Percentiles rank a stretch among this genome's conserved stretches.
Conservation (phyloP, 2,888 invertebrate genomes). For the Timandra comae region DNA sequence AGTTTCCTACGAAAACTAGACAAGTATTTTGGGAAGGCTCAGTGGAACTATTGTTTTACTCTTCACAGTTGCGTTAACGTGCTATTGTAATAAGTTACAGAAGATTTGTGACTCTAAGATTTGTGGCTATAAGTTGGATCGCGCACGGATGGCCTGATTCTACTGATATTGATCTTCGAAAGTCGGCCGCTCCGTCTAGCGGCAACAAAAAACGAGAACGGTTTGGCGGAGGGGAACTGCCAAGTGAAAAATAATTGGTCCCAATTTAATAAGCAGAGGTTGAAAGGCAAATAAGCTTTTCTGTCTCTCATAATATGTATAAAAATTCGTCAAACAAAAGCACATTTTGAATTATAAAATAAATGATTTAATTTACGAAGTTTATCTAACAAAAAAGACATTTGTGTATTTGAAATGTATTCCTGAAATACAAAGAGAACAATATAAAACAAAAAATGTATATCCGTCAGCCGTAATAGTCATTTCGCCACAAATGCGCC, state of each 20-base stretch:
- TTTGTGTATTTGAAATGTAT: constrained; percentile 18
- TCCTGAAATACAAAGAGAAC: constrained; percentile 20
- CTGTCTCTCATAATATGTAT: too few relatives aligned
- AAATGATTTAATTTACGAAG: too few relatives aligned
- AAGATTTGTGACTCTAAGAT: constrained; percentile 29
- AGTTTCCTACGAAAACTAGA: constrained; percentile 35
- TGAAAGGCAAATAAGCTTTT: too few relatives aligned
- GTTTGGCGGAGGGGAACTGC: constrained; percentile 26
- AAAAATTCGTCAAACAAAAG: too few relatives aligned
- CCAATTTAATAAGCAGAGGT: constrained; percentile 2
- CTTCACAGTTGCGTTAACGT: constrained; percentile 38
- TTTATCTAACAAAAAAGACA: constrained; percentile 6
- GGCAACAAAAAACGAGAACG: constrained; percentile 43
- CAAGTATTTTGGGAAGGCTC: constrained; percentile 31
- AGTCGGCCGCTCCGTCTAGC: constrained; percentile 37
- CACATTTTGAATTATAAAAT: too few relatives aligned
- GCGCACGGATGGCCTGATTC: constrained; percentile 60
- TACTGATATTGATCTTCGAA: constrained; percentile 61
- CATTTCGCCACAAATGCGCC: constrained; percentile 41
- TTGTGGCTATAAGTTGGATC: constrained; percentile 53
- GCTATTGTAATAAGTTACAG: constrained; percentile 61
- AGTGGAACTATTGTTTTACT: constrained; percentile 52
- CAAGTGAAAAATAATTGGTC: constrained; percentile 19
- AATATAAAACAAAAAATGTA: constrained; percentile 25
- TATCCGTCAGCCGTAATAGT: constrained; percentile 36